phyloP scores from a whole-genome alignment of 2,888 invertebrate genomes.

The Drosophila longiperda region DNA sequence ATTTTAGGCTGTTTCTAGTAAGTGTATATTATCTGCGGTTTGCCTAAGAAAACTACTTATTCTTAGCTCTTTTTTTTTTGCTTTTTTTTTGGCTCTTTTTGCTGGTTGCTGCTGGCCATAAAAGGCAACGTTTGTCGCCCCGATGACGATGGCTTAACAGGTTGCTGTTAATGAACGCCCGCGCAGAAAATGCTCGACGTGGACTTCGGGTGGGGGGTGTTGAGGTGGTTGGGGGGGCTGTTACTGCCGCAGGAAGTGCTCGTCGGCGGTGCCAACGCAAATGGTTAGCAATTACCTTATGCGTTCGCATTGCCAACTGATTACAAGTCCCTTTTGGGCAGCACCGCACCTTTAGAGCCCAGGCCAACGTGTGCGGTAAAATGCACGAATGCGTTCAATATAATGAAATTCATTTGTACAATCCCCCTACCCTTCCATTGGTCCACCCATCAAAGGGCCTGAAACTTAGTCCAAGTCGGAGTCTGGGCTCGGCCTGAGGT shows the following conservation, averaged over 20 bases:
- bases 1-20: not conserved
- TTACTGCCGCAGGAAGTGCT: slow-evolving; percentile 40
- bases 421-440: not conserved
- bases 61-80: slow-evolving; percentile 21
- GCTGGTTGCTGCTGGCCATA: slow-evolving; percentile 56
- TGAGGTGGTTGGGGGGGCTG: not conserved
- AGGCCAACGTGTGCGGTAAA: slow-evolving; percentile 72
- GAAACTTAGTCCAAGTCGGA: slow-evolving; percentile 14
- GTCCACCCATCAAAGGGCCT: slow-evolving; percentile 21
- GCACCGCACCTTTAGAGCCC: slow-evolving; percentile 62
- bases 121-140: slow-evolving; percentile 77
- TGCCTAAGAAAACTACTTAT: not conserved
- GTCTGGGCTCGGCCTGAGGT: slow-evolving; percentile 47
- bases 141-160: slow-evolving; percentile 71
- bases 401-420: slow-evolving; percentile 77
- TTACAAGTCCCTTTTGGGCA: slow-evolving; percentile 71
- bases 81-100: slow-evolving; percentile 21
- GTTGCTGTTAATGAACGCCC: slow-evolving; percentile 79
- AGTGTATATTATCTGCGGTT: slow-evolving; percentile 2
- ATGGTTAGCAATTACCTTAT: slow-evolving; percentile 79
- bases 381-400: slow-evolving; percentile 79
- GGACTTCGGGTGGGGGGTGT: not conserved
- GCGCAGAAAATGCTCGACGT: slow-evolving; percentile 47
- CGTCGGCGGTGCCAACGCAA: slow-evolving; percentile 74
- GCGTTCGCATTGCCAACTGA: slow-evolving; percentile 78